phyloP scores from a whole-genome alignment of 2,888 invertebrate genomes.

The Agapostemon virescens region DNA sequence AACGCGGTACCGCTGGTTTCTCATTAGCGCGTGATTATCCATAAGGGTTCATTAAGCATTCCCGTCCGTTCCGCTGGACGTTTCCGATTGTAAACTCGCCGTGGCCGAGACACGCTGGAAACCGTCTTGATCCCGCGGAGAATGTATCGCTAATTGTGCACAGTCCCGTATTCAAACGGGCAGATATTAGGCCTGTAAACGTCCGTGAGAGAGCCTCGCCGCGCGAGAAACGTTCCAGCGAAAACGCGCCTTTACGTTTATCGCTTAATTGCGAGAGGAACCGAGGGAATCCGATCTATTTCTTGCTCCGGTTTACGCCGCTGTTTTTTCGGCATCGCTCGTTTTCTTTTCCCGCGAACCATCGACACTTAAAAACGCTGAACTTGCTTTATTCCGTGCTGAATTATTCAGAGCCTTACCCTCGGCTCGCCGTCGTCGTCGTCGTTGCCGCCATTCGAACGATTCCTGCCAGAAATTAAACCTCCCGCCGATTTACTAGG shows the following conservation, averaged over 20 bases:
- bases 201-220: neutral
- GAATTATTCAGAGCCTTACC: conserved; percentile 4
- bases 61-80: conserved; percentile 7
- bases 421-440: neutral
- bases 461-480: neutral
- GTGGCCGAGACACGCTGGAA: conserved; percentile 13
- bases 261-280: conserved; percentile 37
- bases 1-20: conserved; percentile 28
- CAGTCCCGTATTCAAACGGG: conserved; percentile 3
- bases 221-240: neutral
- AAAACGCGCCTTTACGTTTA: conserved; percentile 21
- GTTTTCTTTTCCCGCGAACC: neutral
- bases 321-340: neutral
- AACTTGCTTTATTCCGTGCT: neutral
- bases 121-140: conserved; percentile 11
- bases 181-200: conserved; percentile 17
- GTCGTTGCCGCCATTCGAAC: neutral
- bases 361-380: neutral
- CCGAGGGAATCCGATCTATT: conserved; percentile 6
- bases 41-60: conserved; percentile 47
- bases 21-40: conserved; percentile 48
- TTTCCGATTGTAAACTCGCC: conserved; percentile 42
- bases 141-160: conserved; percentile 37
- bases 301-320: neutral
- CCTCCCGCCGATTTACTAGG: neutral